Base-by-base conservation (phyloP, 2,113 vertebrate genomes). In the Athene cunicularia region DNA sequence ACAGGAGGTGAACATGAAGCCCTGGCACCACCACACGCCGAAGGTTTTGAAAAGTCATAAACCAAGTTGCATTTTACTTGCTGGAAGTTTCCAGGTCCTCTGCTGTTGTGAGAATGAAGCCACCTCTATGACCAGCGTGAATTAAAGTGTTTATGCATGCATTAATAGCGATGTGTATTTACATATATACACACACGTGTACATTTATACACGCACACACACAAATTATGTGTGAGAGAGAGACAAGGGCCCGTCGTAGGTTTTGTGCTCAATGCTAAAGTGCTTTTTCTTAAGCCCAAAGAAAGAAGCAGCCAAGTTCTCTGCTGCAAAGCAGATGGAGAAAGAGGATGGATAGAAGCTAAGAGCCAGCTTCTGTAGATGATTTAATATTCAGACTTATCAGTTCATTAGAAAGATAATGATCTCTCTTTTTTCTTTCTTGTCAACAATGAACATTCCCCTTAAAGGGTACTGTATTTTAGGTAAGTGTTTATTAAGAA, bases 191-290 rank as follows among this genome's bases (percentile, higher is more conserved):
- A 37, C 10, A 20, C 11, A 33, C 6, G 19, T 4, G 23, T 5
- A 39, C 10, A 18, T 32, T 23, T 56, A 56, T 5, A 47, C 12
- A 18, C 12, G 26, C 19, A 11, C 4, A 47, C 43, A 41, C 17
- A 41, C 37, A 19, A 20, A 39, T 7, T 7, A 16, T 15, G n/a
- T 14, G n/a, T n/a, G n/a, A n/a, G 30, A 8, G 37, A 52, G 35
- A 70, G 32, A 58, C 17, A 43, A 64, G 22, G 49, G 30, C 33
- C 8, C 0, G 8, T 32, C 9, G 13, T 0, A 18, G 7, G 5
- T 22, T 66, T 75, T 26, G 26, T 24, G 19, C 35, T 75, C 33
- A 4, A 2, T 6, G 11, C n/a, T 63, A 4, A 80, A 37, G 67
- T 14, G 8, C 26, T 80, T 56, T 45, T 62, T 30, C 68, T 56